Base-by-base conservation (phyloP, 2,113 vertebrate species). In the Oreochromis tanganicae region DNA sequence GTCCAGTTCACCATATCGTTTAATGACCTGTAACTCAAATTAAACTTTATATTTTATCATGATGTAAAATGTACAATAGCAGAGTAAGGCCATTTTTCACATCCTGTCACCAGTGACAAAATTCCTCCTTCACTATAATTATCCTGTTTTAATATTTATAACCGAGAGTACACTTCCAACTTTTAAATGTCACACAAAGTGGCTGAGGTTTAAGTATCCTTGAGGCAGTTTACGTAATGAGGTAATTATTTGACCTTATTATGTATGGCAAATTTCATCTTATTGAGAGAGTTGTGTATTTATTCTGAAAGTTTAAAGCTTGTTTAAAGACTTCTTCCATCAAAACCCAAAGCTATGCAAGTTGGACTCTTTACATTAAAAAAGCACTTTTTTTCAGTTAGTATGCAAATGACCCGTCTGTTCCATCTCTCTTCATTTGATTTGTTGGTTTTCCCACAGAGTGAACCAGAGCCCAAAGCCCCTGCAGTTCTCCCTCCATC, bases 401-500 rank as follows among this genome's bases (percentile, higher is more conserved):
- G 6, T 55, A 43, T 56, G 63, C 41, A n/a, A 82, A 66, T 85
- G 9, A 68, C 50, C 41, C 29, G 16, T 88, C 12, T 59, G 56
- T 52, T 79, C 10, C 12, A 1, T 80, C 55, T 55, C 14, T 34
- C n/a, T 9, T 36, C 32, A 38, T 84, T 17, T 48, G 17, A 27
- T 91, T 6, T 88, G 34, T 94, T 91, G 52, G 4, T 93, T 34
- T 94, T 94, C 94, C 91, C 82, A 21, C 87, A 96, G 94, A 94
- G 52, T 41, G 78, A 87, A 73, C 95, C 97, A 63, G 97, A 97
- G 91, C 93, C 96, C 1, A 96, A 95, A 32, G 94, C 89, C 32
- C 97, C 97, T 3, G 97, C 96, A 0, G 81, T 93, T 52, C 80
- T 96, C 0, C 95, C 97, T 8, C 94, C 97, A 0, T 95, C 97